phyloP scores from a whole-genome alignment of 2,888 invertebrate species.

The Andrena marginata region DNA sequence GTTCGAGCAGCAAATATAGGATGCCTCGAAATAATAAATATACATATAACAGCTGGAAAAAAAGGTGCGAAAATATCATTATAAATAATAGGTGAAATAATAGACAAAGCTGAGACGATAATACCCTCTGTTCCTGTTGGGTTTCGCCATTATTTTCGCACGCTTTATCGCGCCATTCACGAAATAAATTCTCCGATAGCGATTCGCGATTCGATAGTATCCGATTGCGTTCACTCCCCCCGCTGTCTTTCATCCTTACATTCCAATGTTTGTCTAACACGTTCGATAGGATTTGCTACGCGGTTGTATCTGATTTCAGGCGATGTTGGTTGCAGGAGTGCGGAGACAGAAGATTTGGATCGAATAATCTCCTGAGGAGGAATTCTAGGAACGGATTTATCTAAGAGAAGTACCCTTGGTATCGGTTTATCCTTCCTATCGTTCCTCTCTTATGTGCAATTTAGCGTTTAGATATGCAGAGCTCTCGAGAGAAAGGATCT shows the following conservation, averaged over 20 bases:
- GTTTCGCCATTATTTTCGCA: slow-evolving; percentile 27
- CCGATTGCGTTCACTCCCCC: slow-evolving; percentile 35
- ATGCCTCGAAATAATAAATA: background rate
- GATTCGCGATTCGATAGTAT: slow-evolving; percentile 42
- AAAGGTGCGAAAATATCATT: background rate
- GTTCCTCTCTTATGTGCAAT: background rate
- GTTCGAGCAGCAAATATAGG: background rate
- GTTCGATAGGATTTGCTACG: slow-evolving; percentile 15
- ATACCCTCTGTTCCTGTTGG: slow-evolving; percentile 20
- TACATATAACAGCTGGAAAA: background rate
- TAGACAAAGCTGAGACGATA: slow-evolving; percentile 16
- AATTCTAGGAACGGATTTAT: background rate
- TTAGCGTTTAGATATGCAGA: background rate
- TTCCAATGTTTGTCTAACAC: slow-evolving; percentile 37
- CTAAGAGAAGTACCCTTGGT: background rate
- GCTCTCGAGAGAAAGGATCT: background rate
- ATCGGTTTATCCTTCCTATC: background rate
- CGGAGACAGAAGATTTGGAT: background rate
- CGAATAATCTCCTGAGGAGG: slow-evolving; percentile 1
- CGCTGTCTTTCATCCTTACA: slow-evolving; percentile 22
- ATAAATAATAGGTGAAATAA: background rate
- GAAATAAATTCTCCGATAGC: slow-evolving; percentile 36
- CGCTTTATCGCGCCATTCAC: slow-evolving; percentile 12
- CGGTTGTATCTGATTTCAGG: slow-evolving; percentile 11
- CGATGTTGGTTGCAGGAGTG: background rate